Base-by-base conservation (phyloP, 2,888 invertebrate species). In the Euplagia quadripunctaria region DNA sequence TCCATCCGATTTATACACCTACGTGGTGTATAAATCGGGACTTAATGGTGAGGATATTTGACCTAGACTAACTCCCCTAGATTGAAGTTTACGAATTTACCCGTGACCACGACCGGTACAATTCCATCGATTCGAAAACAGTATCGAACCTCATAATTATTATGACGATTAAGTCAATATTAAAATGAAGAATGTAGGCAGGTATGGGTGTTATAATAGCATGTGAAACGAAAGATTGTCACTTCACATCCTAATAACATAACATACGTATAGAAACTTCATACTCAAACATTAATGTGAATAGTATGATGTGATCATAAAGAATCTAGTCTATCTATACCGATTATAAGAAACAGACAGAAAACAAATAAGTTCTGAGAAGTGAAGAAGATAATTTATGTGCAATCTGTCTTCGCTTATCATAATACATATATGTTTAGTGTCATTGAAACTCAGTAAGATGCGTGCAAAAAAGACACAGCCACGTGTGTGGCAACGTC, bases 321-420 rank as follows among this genome's bases (percentile, higher is more conserved):
- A 71, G 67, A 72, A 76, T n/a, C n/a, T 46, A 76, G 72, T 79
- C 72, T 70, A 46, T 8, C 43, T 9, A 73, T 51, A 73, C 68
- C 71, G 52, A 66, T 72, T 20, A 66, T 66, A 73, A 61, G 7
- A n/a, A 66, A 79, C 64, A 70, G 74, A 76, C 75, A 73, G 71
- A 77, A 77, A 83, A 80, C 75, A 76, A 80, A 79, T 77, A 69
- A 69, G 73, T 83, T 79, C 74, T 64, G 49, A 78, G 81, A 82
- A 79, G 43, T 20, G 46, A 75, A 72, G 20, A 49, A 82, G 82
- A 81, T 77, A 78, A 74, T 72, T 65, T 79, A 78, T 82, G 78
- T 80, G 77, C 81, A 86, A 89, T 88, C 86, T 87, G 87, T 90
- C 87, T 85, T 82, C 88, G 75, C 77, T 75, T 83, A 84, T 85